phyloP scores from a whole-genome alignment of 2,113 vertebrate species.

The Rhea americana region DNA sequence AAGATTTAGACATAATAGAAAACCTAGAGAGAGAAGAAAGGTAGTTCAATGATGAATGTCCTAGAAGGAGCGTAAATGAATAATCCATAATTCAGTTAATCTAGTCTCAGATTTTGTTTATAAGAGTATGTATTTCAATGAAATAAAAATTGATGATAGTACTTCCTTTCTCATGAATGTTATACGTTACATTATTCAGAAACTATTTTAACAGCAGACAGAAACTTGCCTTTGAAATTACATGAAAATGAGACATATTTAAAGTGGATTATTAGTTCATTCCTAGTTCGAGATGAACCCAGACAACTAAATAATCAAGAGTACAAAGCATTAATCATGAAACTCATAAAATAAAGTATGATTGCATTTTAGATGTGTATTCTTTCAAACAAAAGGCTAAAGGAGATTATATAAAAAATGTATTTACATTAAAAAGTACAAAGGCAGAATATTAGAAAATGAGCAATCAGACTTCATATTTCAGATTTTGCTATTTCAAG shows the following conservation, averaged over 20 bases:
- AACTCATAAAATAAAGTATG: not conserved
- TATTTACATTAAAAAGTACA: not conserved
- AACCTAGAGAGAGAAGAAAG: not conserved
- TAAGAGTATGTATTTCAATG: not conserved
- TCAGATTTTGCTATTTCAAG: not conserved
- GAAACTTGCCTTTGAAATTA: not conserved
- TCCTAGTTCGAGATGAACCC: accelerated
- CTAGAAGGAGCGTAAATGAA: not conserved
- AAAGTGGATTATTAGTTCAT: not conserved
- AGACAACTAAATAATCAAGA: not conserved
- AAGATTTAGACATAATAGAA: not conserved
- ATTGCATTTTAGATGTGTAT: not conserved
- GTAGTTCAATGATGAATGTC: not conserved
- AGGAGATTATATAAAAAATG: not conserved
- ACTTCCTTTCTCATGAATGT: not conserved
- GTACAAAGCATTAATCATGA: not conserved
- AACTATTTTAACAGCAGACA: not conserved
- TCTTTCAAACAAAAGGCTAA: not conserved
- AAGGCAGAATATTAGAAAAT: not conserved
- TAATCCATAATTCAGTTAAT: not conserved
- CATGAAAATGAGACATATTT: not conserved
- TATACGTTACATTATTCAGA: not conserved
- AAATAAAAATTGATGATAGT: not conserved
- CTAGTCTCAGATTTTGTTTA: not conserved
- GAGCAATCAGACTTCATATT: not conserved